phyloP scores from a whole-genome alignment of 2,888 invertebrate genomes.

The Gastracanthus pulcherrimus region DNA sequence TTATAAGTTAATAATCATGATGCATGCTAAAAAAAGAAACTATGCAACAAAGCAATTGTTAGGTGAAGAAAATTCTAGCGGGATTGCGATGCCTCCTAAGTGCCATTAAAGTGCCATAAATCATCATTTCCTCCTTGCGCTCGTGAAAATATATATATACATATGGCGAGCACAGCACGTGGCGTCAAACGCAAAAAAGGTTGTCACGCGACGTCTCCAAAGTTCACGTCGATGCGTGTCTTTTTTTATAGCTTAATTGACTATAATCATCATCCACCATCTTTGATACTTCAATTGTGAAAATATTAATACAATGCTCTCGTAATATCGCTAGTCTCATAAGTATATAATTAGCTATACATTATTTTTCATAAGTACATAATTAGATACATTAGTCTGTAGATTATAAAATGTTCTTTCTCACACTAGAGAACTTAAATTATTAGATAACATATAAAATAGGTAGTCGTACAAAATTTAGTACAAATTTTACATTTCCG shows the following conservation, averaged over 20 bases:
- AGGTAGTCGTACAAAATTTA: too few relatives aligned
- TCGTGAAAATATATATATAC: conserved; percentile 13
- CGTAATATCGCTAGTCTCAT: neutral
- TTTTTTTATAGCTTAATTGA: conserved; percentile 30
- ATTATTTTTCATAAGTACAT: too few relatives aligned
- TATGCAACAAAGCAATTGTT: neutral
- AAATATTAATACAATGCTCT: neutral
- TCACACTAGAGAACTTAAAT: too few relatives aligned
- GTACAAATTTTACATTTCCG: too few relatives aligned
- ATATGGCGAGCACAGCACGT: conserved; percentile 5
- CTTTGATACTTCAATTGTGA: conserved; percentile 33
- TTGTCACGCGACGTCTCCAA: conserved; percentile 25
- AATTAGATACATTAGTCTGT: neutral
- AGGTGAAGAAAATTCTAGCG: conserved; percentile 39
- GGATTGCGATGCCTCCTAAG: conserved; percentile 12
- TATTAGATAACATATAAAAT: too few relatives aligned
- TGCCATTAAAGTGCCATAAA: conserved; percentile 50
- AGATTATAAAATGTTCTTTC: neutral
- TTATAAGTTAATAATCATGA: neutral
- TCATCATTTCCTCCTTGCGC: conserved; percentile 50
- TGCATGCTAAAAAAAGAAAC: neutral
- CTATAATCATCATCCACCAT: conserved; percentile 11
- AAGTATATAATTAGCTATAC: neutral
- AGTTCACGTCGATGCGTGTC: neutral
- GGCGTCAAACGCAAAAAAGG: neutral